Evolutionary conservation across 1,140 invertebrate species (phyloP).

Genomic region (Calliopsis andreniformis): DNA sequence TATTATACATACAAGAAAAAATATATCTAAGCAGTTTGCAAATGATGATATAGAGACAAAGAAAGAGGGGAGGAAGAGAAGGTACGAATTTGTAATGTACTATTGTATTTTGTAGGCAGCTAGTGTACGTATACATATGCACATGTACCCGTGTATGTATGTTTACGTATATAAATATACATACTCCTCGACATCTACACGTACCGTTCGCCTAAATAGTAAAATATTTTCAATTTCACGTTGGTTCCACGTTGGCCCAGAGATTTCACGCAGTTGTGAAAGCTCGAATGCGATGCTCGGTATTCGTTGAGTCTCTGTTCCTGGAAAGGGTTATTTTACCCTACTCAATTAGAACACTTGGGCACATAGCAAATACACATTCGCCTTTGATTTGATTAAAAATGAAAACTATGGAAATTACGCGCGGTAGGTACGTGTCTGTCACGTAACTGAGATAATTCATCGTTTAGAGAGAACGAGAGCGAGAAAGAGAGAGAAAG

Average conservation of each 20-base stretch:
- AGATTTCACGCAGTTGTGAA: background rate
- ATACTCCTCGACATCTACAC: slow-evolving; percentile 56
- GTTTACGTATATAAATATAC: slow-evolving; percentile 64
- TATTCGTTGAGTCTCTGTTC: background rate
- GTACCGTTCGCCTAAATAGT: slow-evolving; percentile 51
- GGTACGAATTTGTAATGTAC: slow-evolving; percentile 72
- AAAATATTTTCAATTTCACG: slow-evolving; percentile 57
- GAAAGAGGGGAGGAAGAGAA: slow-evolving; percentile 26
- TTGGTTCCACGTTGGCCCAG: slow-evolving; percentile 10
- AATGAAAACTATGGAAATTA: slow-evolving; percentile 1
- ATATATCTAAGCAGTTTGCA: slow-evolving; percentile 72
- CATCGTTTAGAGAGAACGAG: slow-evolving; percentile 8
- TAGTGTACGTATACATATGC: slow-evolving; percentile 70
- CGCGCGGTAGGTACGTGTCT: slow-evolving; percentile 22
- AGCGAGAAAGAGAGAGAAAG: no score
- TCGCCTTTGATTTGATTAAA: slow-evolving; percentile 28
- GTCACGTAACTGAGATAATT: slow-evolving; percentile 10
- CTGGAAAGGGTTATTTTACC: slow-evolving; percentile 2
- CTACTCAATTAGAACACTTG: slow-evolving; percentile 34
- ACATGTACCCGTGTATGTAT: slow-evolving; percentile 59
- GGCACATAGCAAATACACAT: slow-evolving; percentile 23
- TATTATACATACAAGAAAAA: slow-evolving; percentile 61
- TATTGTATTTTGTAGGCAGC: slow-evolving; percentile 74
- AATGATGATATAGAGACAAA: slow-evolving; percentile 59
- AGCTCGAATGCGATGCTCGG: background rate